Conservation (phyloP, 1,140 invertebrate species). For the Cryptotermes secundus region DNA sequence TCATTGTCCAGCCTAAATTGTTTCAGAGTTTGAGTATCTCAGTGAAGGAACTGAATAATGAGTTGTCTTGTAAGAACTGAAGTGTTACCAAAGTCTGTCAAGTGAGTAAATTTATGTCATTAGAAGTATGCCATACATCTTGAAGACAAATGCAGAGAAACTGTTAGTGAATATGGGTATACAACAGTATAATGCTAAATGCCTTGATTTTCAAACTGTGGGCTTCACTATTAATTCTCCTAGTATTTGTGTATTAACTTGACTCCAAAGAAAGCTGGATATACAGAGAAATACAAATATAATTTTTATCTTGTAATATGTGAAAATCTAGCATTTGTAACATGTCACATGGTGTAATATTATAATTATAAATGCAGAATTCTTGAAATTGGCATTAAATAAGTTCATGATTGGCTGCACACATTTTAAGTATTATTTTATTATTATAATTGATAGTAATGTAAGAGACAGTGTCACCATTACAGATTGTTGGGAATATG, state of each 20-base stretch:
- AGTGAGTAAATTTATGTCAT: background rate
- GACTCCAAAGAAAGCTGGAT: slow-evolving; percentile 21
- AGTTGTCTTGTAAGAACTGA: background rate
- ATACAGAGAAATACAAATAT: slow-evolving; percentile 24
- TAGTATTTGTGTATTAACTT: slow-evolving; percentile 19
- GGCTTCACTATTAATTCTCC: slow-evolving; percentile 23
- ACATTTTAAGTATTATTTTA: background rate
- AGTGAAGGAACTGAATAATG: background rate
- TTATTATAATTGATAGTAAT: too few species aligned
- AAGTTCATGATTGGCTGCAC: background rate
- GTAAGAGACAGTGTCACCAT: too few species aligned
- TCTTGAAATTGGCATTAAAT: slow-evolving; percentile 18
- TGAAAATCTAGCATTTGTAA: slow-evolving; percentile 21
- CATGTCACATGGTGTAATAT: slow-evolving; percentile 8
- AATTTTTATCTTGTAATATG: slow-evolving; percentile 30
- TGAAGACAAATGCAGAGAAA: background rate
- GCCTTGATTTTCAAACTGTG: slow-evolving; percentile 10
- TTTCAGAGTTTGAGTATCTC: background rate
- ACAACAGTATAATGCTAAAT: background rate
- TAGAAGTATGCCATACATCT: background rate
- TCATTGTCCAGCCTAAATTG: background rate
- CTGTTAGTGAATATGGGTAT: background rate
- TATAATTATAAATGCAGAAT: slow-evolving; percentile 24
- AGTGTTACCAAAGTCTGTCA: background rate
- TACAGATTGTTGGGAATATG: too few species aligned